A percentile compares a stretch with the other conserved stretches of the same genome.
phyloP scores from a whole-genome alignment of 2,888 invertebrate genomes.

The Callinectes sapidus region DNA sequence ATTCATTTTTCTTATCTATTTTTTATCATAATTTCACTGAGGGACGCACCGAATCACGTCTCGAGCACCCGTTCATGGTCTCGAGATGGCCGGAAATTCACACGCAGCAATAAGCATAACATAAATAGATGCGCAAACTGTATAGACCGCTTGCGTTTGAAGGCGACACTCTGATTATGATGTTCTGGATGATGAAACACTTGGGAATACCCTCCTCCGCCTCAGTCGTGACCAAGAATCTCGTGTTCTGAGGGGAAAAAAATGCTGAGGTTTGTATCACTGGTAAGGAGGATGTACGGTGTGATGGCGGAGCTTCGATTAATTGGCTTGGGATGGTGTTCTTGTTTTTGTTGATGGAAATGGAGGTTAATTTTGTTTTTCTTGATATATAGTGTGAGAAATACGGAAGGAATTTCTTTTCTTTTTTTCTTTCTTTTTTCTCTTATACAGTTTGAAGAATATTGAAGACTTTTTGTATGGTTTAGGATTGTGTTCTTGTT shows the following conservation, averaged over 20 bases:
- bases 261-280: neutral
- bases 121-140: neutral
- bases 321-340: neutral
- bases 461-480: no score
- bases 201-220: neutral
- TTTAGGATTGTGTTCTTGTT: no score
- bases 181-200: neutral
- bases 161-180: neutral
- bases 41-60: neutral
- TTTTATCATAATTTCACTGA: neutral
- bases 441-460: no score
- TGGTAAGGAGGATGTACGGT: neutral
- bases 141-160: neutral
- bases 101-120: neutral
- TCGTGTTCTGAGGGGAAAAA: neutral
- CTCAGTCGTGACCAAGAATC: neutral
- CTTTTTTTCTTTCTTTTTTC: no score
- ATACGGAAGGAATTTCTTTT: no score
- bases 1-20: neutral
- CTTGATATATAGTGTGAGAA: no score
- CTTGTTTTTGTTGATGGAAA: neutral
- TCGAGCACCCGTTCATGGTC: neutral
- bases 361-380: no score
- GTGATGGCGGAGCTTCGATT: neutral
- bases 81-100: neutral